A percentile compares a stretch with the other conserved stretches of the same genome.
phyloP scores from a whole-genome alignment of 2,113 vertebrate genomes.

The Trichechus manatus region DNA sequence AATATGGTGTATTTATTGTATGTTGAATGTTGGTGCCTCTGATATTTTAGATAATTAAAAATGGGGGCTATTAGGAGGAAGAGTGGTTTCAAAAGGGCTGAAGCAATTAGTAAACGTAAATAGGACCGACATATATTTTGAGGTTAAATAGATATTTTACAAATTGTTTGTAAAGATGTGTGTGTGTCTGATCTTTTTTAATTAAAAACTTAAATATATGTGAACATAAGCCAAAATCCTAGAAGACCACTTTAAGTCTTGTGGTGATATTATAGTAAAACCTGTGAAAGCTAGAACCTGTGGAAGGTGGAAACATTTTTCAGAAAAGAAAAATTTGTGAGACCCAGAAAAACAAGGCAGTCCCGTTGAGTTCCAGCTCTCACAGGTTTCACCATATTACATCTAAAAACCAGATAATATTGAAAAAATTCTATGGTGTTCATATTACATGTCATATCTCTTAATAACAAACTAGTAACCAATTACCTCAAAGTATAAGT shows the following conservation, averaged over 20 bases:
- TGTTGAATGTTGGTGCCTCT: background rate
- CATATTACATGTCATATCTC: background rate
- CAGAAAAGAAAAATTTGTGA: background rate
- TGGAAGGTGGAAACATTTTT: background rate
- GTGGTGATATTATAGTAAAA: background rate
- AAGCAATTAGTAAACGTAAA: background rate
- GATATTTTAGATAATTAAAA: conserved; percentile 25
- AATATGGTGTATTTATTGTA: background rate
- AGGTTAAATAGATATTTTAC: background rate
- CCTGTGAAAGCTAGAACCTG: background rate
- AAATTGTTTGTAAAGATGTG: conserved; percentile 28
- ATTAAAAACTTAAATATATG: background rate
- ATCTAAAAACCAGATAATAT: background rate
- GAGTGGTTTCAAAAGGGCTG: background rate
- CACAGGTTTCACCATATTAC: background rate
- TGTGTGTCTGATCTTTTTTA: background rate
- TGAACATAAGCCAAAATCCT: background rate
- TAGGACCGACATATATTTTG: background rate
- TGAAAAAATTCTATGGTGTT: background rate
- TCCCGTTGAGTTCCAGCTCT: background rate
- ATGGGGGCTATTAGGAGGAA: background rate
- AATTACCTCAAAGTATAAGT: background rate
- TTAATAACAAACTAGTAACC: conserved; percentile 52
- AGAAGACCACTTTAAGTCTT: background rate
- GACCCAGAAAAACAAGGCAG: background rate